Conservation (phyloP, 2,113 vertebrate genomes). For the Apteryx mantelli region DNA sequence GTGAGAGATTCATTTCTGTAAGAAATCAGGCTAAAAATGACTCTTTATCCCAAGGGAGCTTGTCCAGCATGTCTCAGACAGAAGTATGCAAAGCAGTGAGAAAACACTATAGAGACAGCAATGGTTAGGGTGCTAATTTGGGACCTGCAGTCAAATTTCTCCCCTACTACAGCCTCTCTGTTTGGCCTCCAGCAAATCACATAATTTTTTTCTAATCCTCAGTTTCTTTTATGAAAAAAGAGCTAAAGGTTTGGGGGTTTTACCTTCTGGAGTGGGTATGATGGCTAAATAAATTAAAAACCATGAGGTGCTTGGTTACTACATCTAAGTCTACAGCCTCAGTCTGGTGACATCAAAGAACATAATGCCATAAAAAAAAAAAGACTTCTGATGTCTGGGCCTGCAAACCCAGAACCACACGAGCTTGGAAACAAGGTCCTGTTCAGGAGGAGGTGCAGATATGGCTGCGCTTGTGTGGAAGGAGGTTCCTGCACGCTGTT, state of each 20-base stretch:
- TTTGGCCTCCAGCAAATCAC: not conserved
- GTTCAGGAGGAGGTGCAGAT: not conserved
- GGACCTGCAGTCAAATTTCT: not conserved
- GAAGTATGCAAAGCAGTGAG: not conserved
- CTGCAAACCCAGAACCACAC: not conserved
- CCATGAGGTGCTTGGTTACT: not conserved
- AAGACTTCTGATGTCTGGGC: not conserved
- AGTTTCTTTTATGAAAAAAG: not conserved
- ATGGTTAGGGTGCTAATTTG: not conserved
- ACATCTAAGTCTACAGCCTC: not conserved
- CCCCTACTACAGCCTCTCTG: not conserved
- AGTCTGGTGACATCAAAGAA: not conserved
- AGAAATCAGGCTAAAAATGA: slow-evolving; percentile 11
- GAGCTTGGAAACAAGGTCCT: not conserved
- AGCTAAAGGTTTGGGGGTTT: not conserved
- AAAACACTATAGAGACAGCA: not conserved
- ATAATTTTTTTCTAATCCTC: not conserved
- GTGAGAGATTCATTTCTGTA: slow-evolving; percentile 15
- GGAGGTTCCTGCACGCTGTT: not conserved
- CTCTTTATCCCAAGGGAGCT: slow-evolving; percentile 34
- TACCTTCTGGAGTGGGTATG: not conserved
- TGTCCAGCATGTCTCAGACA: slow-evolving; percentile 34
- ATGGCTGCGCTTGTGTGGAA: not conserved
- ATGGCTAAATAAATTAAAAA: not conserved
- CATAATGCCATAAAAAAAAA: not conserved